These are phyloP conservation scores for Lagopus leucura DNA, from an alignment of 2,113 vertebrate species.

Conservation along the genomic window DNA sequence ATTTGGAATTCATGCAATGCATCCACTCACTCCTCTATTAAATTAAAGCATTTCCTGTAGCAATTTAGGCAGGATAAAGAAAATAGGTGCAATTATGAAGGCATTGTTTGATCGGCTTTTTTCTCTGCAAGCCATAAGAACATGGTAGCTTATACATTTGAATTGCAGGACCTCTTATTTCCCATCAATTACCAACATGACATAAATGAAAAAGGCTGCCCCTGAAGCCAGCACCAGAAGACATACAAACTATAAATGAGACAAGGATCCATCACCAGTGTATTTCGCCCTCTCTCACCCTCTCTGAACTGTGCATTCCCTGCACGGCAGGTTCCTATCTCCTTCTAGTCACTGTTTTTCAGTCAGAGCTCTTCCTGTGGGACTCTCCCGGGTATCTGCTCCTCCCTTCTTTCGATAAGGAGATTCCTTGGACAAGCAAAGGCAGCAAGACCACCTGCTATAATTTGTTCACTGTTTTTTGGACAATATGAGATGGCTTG, in stretches of 20 bases:
- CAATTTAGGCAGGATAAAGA: slow-evolving; percentile 36
- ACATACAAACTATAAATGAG: not conserved
- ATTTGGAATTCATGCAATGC: not conserved
- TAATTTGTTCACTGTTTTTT: slow-evolving; percentile 21
- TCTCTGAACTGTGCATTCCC: not conserved
- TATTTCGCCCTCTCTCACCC: not conserved
- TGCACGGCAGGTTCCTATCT: not conserved
- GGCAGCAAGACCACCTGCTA: slow-evolving; percentile 53
- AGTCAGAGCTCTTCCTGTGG: slow-evolving; percentile 9
- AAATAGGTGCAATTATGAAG: slow-evolving; percentile 43
- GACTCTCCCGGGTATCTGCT: slow-evolving; percentile 21
- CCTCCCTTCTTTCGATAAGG: slow-evolving; percentile 35
- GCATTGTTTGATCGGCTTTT: not conserved
- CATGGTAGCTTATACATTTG: not conserved
- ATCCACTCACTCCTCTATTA: not conserved
- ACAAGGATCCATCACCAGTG: not conserved
- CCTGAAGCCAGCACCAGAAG: not conserved
- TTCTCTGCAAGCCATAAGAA: not conserved
- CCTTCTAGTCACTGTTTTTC: not conserved
- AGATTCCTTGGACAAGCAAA: slow-evolving; percentile 49
- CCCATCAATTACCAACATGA: not conserved
- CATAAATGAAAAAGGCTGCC: not conserved
- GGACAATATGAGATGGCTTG: not conserved
- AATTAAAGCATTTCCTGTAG: slow-evolving; percentile 52
- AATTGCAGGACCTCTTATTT: not conserved